Base-by-base conservation (phyloP, 2,888 invertebrate genomes). In the Ctenicera cuprea region DNA sequence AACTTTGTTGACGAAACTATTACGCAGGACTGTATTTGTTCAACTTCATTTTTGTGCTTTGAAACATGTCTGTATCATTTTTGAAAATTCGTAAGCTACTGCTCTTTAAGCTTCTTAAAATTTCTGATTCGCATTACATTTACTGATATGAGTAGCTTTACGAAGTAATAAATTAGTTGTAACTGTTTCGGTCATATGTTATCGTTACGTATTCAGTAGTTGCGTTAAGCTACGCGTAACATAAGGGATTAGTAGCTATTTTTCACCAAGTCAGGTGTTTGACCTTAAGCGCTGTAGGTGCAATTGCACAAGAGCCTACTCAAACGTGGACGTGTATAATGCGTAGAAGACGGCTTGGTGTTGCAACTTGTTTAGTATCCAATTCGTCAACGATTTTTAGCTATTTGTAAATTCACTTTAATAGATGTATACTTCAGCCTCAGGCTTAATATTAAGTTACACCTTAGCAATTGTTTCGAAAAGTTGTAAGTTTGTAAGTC, bases 201-300 rank as follows among this genome's bases (percentile, higher is more conserved):
- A 69, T 66, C 45, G 30, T 48, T 18, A 41, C 18, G 45, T 57
- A 16, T 59, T 59, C 59, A 20, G 20, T 61, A 62, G 38, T 59
- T 59, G 38, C 38, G 59, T 59, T 59, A 66, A 33, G 37, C 57
- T 45, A 48, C 61, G 45, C 68, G 68, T 59, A 69, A 62, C 45
- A 48, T 45, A 71, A 63, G 57, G 59, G 65, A 71, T 59, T 59
- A 67, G 67, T 59, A 41, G 18, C 43, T 66, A 59, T 50, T 67
- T 73, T 64, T 67, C 61, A 62, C 50, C 37, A 43, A 68, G 61
- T 69, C 50, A 69, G 73, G 73, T 73, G 67, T 73, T 73, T 73
- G 73, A 73, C 73, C 73, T 73, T 73, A 52, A 43, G 33, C 50
- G 63, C 63, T 52, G 33, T 50, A 43, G 59, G 48, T 67, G 62